phyloP scores from a whole-genome alignment of 2,888 invertebrate species.

The Hirtodrosophila trivittata region DNA sequence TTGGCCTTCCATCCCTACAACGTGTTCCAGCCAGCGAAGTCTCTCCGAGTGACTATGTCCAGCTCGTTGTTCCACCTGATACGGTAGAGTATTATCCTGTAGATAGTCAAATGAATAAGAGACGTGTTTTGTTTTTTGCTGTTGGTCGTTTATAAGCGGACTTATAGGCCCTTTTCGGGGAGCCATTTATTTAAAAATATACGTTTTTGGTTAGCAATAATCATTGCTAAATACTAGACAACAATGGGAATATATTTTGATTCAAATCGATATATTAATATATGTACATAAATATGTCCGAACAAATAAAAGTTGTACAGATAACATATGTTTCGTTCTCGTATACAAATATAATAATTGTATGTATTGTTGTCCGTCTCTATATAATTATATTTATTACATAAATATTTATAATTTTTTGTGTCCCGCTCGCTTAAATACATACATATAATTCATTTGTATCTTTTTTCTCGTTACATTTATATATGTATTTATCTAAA shows the following conservation, averaged over 20 bases:
- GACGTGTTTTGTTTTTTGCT: background rate
- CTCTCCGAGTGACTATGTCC: too few species aligned
- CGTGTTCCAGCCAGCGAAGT: too few species aligned
- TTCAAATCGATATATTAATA: too few species aligned
- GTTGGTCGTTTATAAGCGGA: background rate
- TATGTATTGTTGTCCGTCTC: slow-evolving; percentile 1
- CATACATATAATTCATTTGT: slow-evolving; percentile 1
- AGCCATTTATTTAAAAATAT: background rate
- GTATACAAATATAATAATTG: slow-evolving; percentile 19
- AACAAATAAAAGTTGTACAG: slow-evolving; percentile 25
- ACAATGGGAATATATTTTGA: background rate
- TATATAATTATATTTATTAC: slow-evolving; percentile 22
- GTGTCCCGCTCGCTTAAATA: slow-evolving; percentile 12
- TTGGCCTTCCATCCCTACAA: too few species aligned
- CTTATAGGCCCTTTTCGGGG: background rate
- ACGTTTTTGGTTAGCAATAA: slow-evolving; percentile 3
- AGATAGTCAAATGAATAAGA: too few species aligned
- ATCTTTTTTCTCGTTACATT: slow-evolving; percentile 2
- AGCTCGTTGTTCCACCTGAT: too few species aligned
- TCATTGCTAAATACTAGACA: slow-evolving; percentile 5
- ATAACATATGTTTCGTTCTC: slow-evolving; percentile 33
- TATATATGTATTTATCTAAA: background rate
- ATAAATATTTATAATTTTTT: slow-evolving; percentile 22
- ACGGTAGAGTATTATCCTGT: too few species aligned
- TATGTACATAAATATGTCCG: slow-evolving; percentile 30